Base-by-base conservation (phyloP, 2,113 vertebrate species). In the Mustelus asterias region DNA sequence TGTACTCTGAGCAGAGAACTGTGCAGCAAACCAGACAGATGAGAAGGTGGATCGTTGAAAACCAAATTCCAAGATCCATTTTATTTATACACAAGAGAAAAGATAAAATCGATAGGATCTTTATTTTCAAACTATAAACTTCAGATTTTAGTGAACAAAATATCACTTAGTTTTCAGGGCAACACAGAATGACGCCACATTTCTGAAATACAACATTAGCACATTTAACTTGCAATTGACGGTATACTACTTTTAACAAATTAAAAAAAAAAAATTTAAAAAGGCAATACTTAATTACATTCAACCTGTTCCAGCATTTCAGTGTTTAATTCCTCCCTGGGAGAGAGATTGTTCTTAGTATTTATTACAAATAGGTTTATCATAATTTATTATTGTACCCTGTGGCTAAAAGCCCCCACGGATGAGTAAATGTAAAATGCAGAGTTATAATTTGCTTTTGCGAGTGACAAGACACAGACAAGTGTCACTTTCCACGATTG, bases 51-150 rank as follows among this genome's bases (percentile, higher is more conserved):
- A 60, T 58, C 3, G 5, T 63, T 29, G 88, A 90, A 60, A 33
- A 90, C 88, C 33, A 60, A 89, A 60, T 33, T 90, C 54, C 48
- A 90, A 90, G 54, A 48, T 60, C 29, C 24, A 90, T 90, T 90
- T 90, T 90, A 90, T 54, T 90, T 90, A 90, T 60, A 90, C 88
- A 16, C 88, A 89, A 58, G 54, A 86, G 83, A 90, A 44, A 54
- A 89, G 85, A 89, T 58, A 54, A 90, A 58, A 90, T 90, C 58
- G 88, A 58, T 90, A 90, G 54, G 48, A 60, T 60, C 88, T 90
- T 90, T 90, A 90, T 90, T 90, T 90, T 90, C 88, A 90, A 33
- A 90, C 88, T 90, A 90, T 90, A 90, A 90, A 90, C 88, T 89
- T 58, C 88, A 90, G 88, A 29, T 90, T 90, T 90, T 60, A 60